Conservation (phyloP, 2,797 vertebrate species). For the Labroides dimidiatus region DNA sequence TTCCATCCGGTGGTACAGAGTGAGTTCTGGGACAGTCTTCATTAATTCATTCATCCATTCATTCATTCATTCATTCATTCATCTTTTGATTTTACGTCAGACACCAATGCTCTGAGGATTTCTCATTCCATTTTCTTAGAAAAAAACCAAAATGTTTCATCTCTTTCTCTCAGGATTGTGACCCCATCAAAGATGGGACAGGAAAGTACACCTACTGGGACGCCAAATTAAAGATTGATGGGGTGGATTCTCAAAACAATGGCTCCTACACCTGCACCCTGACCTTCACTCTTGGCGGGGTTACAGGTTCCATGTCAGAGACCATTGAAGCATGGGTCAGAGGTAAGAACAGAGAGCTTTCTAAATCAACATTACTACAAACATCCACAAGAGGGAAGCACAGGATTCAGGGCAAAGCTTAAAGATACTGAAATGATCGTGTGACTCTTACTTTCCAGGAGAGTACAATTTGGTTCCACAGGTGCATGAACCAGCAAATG, state of each 20-base stretch:
- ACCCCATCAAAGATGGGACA: conserved; percentile 20
- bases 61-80: too few species aligned
- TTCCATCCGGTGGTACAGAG: conserved; percentile 88
- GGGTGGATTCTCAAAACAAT: conserved; percentile 1
- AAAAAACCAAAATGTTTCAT: background rate
- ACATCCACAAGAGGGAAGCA: background rate
- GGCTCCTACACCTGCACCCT: conserved; percentile 64
- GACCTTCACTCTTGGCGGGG: conserved; percentile 54
- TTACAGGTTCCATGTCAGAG: conserved; percentile 62
- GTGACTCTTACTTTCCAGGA: conserved; percentile 53
- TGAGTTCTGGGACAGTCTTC: conserved; percentile 60
- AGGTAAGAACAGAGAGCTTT: conserved; percentile 36
- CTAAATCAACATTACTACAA: background rate
- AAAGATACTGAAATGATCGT: too few species aligned
- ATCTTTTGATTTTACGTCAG: too few species aligned
- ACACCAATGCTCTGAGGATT: too few species aligned
- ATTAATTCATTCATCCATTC: too few species aligned
- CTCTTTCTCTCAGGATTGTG: conserved; percentile 58
- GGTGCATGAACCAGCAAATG: conserved; percentile 82
- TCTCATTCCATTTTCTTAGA: background rate
- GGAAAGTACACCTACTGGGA: conserved; percentile 9
- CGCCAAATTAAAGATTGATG: conserved; percentile 27
- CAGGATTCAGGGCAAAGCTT: background rate
- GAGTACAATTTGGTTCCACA: conserved; percentile 56
- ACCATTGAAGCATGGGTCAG: conserved; percentile 24